Base-by-base conservation (phyloP, 2,113 vertebrate species). In the Paramisgurnus dabryanus region DNA sequence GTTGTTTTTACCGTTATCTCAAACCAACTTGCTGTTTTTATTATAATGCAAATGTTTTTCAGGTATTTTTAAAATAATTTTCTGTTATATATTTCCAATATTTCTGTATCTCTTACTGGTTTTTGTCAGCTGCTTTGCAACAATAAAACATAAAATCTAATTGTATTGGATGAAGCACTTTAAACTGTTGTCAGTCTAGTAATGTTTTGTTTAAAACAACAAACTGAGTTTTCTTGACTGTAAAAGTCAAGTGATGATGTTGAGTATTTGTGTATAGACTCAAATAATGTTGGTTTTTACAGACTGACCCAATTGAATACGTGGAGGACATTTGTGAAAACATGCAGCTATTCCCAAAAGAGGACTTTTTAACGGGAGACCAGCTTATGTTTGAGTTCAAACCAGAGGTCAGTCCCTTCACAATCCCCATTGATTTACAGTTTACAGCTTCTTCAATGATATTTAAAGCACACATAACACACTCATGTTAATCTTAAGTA, bases 291-390 rank as follows among this genome's bases (percentile, higher is more conserved):
- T 47, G 4, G 27, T 5, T 58, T 67, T 50, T 6, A 66, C 87
- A 98, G 97, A 97, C 95, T 78, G 97, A 99, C 87, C 96, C 97
- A 5, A 96, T 98, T 83, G 96, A 98, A 64, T 96, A 96, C 22
- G 96, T 96, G 53, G 98, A 98, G 91, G 95, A 95, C 83, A 92
- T 98, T 12, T 98, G 97, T 91, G 97, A 98, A 90, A 98, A 98
- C 90, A 97, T 99, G 96, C 98, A 99, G 87, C 89, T 98, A 18
- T 98, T 96, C 84, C 92, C 93, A 5, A 95, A 96, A 83, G 94
- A 95, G 85, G 95, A 99, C 90, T 95, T 97, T 78, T 93, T 99
- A 80, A 98, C 96, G 11, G 97, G 98, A 93, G 96, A 98, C 85
- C 96, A 98, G 88, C 94, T 99, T 69, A 93, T 98, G 88, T 98